Evolutionary conservation across 2,888 invertebrate species (phyloP), one percentile per base, ranked within the genome.

Genomic region (Euplexia lucipara): DNA sequence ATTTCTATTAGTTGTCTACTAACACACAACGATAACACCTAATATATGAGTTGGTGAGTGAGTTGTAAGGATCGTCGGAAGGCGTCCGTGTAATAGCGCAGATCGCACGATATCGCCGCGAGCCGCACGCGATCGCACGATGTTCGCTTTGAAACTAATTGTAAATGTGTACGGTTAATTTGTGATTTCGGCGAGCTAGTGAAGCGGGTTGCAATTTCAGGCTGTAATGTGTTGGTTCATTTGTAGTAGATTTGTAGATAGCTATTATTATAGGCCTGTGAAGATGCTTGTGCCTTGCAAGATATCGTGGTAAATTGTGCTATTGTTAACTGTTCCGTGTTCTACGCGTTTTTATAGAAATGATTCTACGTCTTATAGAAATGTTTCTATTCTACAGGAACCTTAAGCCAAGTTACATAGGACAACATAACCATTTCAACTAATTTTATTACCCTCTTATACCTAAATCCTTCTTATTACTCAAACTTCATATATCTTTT

Each of bases 31-130:
- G 68, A 79, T 79, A 78, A 59, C 53, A 58, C 30, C n/a, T 63
- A 62, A 78, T 75, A 56, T 75, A 75, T 72, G 69, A 63, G 81
- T 62, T 78, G 81, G 76, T 78, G 87, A 88, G 87, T 86, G 87
- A 86, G 86, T 79, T 75, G 86, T 83, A 73, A 67, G 77, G 62
- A 67, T 64, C 65, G 69, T 74, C 79, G 82, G 81, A 81, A 83
- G 76, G 82, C 79, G 77, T 66, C 52, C 62, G 75, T 70, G 84
- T 82, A 84, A 84, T 83, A 78, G 83, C 70, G 76, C 53, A 70
- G 86, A 86, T 86, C 57, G 82, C 42, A 56, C 67, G 88, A 86
- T 87, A 84, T 34, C 54, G 54, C 57, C 42, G 56, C 59, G 62
- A 63, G 39, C 52, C 58, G 78, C 85, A 85, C 86, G 83, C 82